These are phyloP conservation scores for Epizoanthus scotinus DNA, from an alignment of 92 coral and sea anemone genomes.

Conservation along the genomic window DNA sequence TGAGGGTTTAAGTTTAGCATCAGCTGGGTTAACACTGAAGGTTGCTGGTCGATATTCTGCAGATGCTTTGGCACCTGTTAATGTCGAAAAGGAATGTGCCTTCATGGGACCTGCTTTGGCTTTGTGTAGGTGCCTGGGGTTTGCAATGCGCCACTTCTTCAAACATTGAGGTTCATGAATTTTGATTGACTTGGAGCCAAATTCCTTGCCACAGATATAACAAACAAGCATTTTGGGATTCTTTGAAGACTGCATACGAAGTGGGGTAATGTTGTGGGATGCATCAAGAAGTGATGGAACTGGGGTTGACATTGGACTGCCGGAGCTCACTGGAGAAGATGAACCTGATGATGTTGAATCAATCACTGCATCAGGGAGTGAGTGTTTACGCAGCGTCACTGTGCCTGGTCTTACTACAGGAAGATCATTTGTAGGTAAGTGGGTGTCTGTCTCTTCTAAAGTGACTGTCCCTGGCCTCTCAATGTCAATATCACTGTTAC, in stretches of 20 bases:
- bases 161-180: slow-evolving; percentile 97
- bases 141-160: slow-evolving; percentile 89
- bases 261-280: slow-evolving; percentile 39
- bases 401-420: slow-evolving; percentile 31
- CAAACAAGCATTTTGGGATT: slow-evolving; percentile 86
- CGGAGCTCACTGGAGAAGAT: slow-evolving; percentile 24
- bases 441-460: slow-evolving; percentile 25
- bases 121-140: slow-evolving; percentile 78
- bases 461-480: slow-evolving; percentile 34
- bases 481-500: slow-evolving; percentile 13
- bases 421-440: background rate
- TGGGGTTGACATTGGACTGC: slow-evolving; percentile 34
- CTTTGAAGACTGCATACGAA: slow-evolving; percentile 65
- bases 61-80: slow-evolving; percentile 34
- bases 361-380: slow-evolving; percentile 26
- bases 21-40: background rate
- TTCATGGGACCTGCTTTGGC: slow-evolving; percentile 55
- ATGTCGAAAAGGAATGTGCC: slow-evolving; percentile 60
- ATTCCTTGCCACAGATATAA: slow-evolving; percentile 95
- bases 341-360: slow-evolving; percentile 34
- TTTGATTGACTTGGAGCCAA: slow-evolving; percentile 85
- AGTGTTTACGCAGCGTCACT: slow-evolving; percentile 47
- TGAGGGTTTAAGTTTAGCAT: slow-evolving; percentile 24
- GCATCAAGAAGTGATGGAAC: slow-evolving; percentile 34
- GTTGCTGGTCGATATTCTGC: slow-evolving; percentile 29